These are phyloP conservation scores for Biston betularia DNA, from an alignment of 2,888 invertebrate genomes.

Conservation along the genomic window DNA sequence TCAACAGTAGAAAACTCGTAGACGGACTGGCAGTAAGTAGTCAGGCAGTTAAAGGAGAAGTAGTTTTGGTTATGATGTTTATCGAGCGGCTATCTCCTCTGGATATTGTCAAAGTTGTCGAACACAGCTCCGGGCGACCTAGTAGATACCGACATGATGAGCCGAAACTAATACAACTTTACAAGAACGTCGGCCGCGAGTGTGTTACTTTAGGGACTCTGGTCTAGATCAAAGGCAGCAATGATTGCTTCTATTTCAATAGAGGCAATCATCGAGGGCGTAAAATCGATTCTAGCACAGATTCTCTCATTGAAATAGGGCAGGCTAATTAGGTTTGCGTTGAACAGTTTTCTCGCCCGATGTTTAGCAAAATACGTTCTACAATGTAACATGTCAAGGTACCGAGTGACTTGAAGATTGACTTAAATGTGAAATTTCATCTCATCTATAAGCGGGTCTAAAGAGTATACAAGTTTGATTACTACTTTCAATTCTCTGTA, in stretches of 20 bases:
- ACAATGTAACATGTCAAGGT: too few relatives aligned
- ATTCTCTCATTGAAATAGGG: too few relatives aligned
- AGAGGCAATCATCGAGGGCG: neutral
- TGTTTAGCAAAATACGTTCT: too few relatives aligned
- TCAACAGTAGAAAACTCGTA: neutral
- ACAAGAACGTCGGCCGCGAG: slow-evolving; percentile 38
- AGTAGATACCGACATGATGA: slow-evolving; percentile 49
- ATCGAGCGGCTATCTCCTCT: slow-evolving; percentile 52
- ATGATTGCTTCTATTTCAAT: neutral
- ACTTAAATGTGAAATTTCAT: too few relatives aligned
- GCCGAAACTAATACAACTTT: slow-evolving; percentile 71
- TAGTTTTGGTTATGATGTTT: slow-evolving; percentile 47
- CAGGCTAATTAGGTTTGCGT: too few relatives aligned
- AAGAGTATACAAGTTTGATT: too few relatives aligned
- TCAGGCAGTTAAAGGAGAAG: slow-evolving; percentile 7
- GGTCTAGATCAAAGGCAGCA: slow-evolving; percentile 6
- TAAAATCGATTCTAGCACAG: neutral
- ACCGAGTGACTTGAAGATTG: too few relatives aligned
- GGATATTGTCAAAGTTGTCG: slow-evolving; percentile 67
- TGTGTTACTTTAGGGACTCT: slow-evolving; percentile 24
- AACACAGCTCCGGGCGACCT: slow-evolving; percentile 47
- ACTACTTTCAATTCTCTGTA: too few relatives aligned
- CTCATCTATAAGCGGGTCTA: too few relatives aligned
- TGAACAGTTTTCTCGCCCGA: too few relatives aligned
- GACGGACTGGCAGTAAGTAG: neutral